Evolutionary conservation across 2,888 invertebrate species (phyloP), one percentile per base, ranked within the genome.

Genomic region (Athalia circularis): DNA sequence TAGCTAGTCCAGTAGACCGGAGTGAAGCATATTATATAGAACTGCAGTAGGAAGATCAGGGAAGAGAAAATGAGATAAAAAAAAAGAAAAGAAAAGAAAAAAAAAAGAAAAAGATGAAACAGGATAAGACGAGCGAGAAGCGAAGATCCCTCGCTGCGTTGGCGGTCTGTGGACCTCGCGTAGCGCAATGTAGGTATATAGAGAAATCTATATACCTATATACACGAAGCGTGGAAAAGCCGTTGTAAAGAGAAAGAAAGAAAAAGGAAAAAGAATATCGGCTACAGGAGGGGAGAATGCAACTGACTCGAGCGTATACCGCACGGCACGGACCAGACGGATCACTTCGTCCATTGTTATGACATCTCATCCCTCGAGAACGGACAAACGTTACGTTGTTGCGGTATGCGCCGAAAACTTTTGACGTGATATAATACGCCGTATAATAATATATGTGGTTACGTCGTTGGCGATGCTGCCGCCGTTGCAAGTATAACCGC

Each of bases 341-440:
- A 29, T 29, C 29, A 29, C 29, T 29, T 29, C 29, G 29, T 29
- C 47, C 59, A 70, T 70, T 70, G 70, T 70, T 70, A 70, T 70
- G 70, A 70, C 70, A 70, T 70, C 57, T 70, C 8, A 11, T 52
- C 52, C 52, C 52, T 52, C 52, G 7, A 29, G 2, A 29, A 29
- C 8, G n/a, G 8, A 54, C 54, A 54, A 8, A n/a, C 54, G 54
- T 11, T 54, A 54, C n/a, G n/a, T 54, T 11, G 54, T 54, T 29
- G 29, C 29, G 29, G 29, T 29, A 29, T 29, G 54, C 54, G 54
- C 54, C 54, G 54, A 54, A 54, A 54, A 54, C 54, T 54, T 54
- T 54, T 54, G n/a, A 54, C 54, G 54, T n/a, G 54, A 54, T 54
- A 11, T n/a, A 54, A 54, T n/a, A 29, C 29, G 29, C 29, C 29